Evolutionary conservation across 2,113 vertebrate species (phyloP), one percentile per base, ranked within the genome.

Genomic region (Rhea pennata): DNA sequence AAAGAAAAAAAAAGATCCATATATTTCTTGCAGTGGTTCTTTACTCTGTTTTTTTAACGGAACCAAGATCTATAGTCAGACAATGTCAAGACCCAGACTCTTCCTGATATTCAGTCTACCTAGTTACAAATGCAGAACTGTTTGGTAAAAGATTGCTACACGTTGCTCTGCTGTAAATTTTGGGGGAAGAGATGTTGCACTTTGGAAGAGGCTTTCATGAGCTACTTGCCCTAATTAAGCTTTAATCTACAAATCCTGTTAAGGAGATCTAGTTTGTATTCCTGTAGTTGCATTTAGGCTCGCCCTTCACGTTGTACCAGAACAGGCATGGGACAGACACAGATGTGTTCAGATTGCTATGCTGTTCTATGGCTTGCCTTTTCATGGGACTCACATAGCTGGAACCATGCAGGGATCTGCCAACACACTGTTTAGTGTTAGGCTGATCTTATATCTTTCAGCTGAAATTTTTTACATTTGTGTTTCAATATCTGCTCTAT

Each of bases 191-290:
- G 74, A 59, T 82, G 74, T 27, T 91, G 36, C 19, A 74, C 12
- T 93, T 91, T 59, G 50, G 94, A 87, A 15, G 54, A 90, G 44
- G 50, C 16, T 92, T 95, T 84, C 10, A 2, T 50, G 59, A 92
- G 26, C 67, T 71, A 87, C 59, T 92, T 70, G 59, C 46, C 50
- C 46, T 85, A 92, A 92, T 95, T 90, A 80, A 81, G n/a, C 33
- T 93, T 94, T 83, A 93, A 80, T 85, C 81, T 96, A 87, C 51
- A 93, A 97, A 95, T 76, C 59, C 27, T 51, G 77, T 94, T 91
- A 87, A 39, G 58, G 44, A 94, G 67, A 93, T 93, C 66, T 39
- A 92, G 54, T 82, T 87, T 89, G 24, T 56, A 66, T 81, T 66
- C 19, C 40, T 87, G 61, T 33, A 78, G 76, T 71, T 93, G n/a